phyloP scores from a whole-genome alignment of 1,140 invertebrate genomes.

The Drosophila ficusphila region DNA sequence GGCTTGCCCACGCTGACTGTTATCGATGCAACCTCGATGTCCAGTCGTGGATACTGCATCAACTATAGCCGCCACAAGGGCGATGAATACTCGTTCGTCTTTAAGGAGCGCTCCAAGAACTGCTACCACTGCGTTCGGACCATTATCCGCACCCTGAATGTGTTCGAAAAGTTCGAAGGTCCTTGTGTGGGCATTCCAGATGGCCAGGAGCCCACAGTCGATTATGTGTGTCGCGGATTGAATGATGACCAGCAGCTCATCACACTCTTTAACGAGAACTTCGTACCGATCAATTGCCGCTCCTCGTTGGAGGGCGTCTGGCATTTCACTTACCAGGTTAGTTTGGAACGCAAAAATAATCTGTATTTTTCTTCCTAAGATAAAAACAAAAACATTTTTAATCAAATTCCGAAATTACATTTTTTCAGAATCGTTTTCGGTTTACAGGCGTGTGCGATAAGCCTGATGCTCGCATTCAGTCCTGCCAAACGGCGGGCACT shows the following conservation, averaged over 20 bases:
- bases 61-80: conserved; percentile 89
- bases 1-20: conserved; percentile 92
- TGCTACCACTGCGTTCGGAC: conserved; percentile 95
- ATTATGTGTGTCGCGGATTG: conserved; percentile 90
- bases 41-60: conserved; percentile 89
- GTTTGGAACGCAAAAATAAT: no score
- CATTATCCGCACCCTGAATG: conserved; percentile 94
- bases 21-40: conserved; percentile 91
- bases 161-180: conserved; percentile 93
- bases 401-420: background rate
- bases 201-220: conserved; percentile 88
- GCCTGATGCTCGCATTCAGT: conserved; percentile 94
- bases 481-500: conserved; percentile 97
- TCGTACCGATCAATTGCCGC: conserved; percentile 95
- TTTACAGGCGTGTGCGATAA: conserved; percentile 96
- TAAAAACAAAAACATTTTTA: no score
- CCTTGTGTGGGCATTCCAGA: conserved; percentile 89
- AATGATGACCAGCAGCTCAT: conserved; percentile 91
- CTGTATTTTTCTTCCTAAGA: no score
- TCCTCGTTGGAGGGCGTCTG: conserved; percentile 97
- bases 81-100: conserved; percentile 94
- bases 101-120: conserved; percentile 86
- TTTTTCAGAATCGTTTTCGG: conserved; percentile 90
- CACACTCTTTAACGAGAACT: conserved; percentile 95
- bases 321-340: conserved; percentile 96